These are phyloP conservation scores for Kryphioiulus occultus DNA, from an alignment of 2,888 invertebrate genomes.

Conservation along the genomic window DNA sequence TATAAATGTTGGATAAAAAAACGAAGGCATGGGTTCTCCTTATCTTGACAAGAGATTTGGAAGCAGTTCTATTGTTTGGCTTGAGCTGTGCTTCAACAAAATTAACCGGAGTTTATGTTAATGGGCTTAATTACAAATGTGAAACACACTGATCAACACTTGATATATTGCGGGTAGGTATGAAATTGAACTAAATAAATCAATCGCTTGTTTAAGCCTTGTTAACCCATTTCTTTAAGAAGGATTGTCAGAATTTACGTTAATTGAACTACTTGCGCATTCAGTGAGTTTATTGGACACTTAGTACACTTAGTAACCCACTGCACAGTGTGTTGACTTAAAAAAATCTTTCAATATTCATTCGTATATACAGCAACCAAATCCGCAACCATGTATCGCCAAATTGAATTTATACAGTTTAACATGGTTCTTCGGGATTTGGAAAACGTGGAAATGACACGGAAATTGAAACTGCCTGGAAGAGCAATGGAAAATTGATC, in stretches of 20 bases:
- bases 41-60: not conserved
- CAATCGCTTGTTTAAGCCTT: too few relatives aligned
- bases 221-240: not conserved
- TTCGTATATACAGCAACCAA: too few relatives aligned
- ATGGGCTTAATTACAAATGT: not conserved
- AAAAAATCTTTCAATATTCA: too few relatives aligned
- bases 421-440: too few relatives aligned
- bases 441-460: too few relatives aligned
- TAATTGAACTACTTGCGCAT: not conserved
- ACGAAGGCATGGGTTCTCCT: constrained; percentile 31
- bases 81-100: not conserved
- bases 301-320: not conserved
- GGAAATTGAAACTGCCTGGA: too few relatives aligned
- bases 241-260: not conserved
- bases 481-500: too few relatives aligned
- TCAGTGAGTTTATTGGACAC: not conserved
- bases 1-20: not conserved
- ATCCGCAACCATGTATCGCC: too few relatives aligned
- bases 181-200: constrained; percentile 15
- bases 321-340: too few relatives aligned
- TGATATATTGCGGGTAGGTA: not conserved
- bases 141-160: not conserved
- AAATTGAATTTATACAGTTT: too few relatives aligned
- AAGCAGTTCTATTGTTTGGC: constrained; percentile 17
- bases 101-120: constrained; percentile 17